These are phyloP conservation scores for Drosophila falleni DNA, from an alignment of 2,888 invertebrate species.

Conservation along the genomic window DNA sequence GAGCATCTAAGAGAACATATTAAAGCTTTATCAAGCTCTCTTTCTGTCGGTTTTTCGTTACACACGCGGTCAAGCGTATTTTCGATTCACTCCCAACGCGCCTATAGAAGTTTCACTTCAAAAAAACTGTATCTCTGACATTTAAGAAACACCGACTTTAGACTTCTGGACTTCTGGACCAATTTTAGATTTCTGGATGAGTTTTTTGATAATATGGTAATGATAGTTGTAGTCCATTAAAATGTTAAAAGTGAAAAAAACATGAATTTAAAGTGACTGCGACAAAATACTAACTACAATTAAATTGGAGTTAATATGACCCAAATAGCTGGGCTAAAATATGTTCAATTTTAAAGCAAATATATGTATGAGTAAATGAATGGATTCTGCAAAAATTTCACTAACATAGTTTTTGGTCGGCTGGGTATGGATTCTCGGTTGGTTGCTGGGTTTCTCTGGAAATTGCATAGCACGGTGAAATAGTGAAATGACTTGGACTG, in stretches of 20 bases:
- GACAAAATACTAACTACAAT: constrained; percentile 5
- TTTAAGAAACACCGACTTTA: no score
- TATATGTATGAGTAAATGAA: constrained; percentile 14
- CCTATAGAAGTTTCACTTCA: no score
- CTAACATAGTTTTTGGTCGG: constrained; percentile 14
- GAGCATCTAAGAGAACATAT: no score
- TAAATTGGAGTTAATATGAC: constrained; percentile 17
- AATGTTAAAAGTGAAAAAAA: neutral
- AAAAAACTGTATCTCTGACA: no score
- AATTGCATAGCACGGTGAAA: constrained; percentile 51
- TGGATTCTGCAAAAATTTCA: constrained; percentile 30
- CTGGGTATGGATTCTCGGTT: constrained; percentile 1
- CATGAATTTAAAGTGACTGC: neutral
- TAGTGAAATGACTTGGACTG: constrained; percentile 30
- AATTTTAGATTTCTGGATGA: no score
- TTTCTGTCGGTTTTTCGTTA: no score
- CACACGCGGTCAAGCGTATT: no score
- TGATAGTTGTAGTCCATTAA: no score
- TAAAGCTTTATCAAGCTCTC: no score
- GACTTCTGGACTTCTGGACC: no score
- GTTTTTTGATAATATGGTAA: no score
- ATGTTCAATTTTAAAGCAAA: constrained; percentile 9
- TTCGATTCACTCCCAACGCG: no score
- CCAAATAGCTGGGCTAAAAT: constrained; percentile 23
- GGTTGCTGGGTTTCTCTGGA: constrained; percentile 14